Evolutionary conservation across 2,797 vertebrate genomes (phyloP).

Genomic region (Esox lucius): DNA sequence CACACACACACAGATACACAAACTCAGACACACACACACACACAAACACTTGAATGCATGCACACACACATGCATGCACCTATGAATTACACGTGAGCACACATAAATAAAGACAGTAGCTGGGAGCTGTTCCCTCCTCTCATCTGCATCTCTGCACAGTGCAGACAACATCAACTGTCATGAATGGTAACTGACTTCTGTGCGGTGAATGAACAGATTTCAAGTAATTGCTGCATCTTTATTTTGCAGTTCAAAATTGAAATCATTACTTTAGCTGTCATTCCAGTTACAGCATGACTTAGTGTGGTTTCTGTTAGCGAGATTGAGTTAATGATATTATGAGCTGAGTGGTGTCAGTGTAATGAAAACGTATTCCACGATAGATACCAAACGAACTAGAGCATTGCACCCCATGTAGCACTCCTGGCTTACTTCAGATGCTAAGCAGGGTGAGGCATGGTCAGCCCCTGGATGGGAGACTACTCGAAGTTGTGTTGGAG

Average conservation of each 20-base stretch:
- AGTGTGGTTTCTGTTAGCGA: constrained; percentile 8
- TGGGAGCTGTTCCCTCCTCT: background rate
- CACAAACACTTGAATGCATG: background rate
- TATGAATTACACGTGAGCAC: background rate
- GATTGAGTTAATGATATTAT: background rate
- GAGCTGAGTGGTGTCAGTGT: background rate
- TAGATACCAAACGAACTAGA: background rate
- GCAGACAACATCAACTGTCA: constrained; percentile 3
- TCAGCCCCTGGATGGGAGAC: no score
- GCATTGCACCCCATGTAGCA: no score
- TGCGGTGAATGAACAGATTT: background rate
- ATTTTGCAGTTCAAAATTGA: constrained; percentile 10
- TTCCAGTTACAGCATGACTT: constrained; percentile 7
- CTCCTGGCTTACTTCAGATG: no score
- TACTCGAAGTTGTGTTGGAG: no score
- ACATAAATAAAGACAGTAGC: background rate
- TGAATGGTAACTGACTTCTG: background rate
- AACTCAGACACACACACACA: constrained; percentile 3
- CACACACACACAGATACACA: background rate
- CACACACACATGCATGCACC: background rate
- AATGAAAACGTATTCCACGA: background rate
- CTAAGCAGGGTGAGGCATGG: no score
- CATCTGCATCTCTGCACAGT: background rate
- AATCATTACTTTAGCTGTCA: constrained; percentile 34
- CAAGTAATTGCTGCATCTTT: constrained; percentile 6